phyloP scores from a whole-genome alignment of 2,113 vertebrate species.

The Oryzias melastigma region DNA sequence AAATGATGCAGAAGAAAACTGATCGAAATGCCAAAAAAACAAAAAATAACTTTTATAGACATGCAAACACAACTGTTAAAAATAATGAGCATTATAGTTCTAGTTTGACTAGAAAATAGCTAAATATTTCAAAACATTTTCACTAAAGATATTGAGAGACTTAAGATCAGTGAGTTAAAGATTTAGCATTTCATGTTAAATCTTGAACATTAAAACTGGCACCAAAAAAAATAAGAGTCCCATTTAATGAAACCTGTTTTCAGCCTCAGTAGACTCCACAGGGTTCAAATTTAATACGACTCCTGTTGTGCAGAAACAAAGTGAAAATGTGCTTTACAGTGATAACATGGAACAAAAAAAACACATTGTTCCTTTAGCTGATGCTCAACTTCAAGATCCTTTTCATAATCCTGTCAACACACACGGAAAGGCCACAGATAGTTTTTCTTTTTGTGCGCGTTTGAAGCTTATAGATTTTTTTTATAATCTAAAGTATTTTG shows the following conservation, averaged over 20 bases:
- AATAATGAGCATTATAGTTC: not conserved
- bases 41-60: too few species aligned
- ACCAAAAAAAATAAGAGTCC: not conserved
- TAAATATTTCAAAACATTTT: slow-evolving; percentile 11
- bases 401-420: not conserved
- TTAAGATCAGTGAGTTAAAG: slow-evolving; percentile 6
- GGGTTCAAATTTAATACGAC: slow-evolving; percentile 22
- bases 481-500: too few species aligned
- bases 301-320: slow-evolving; percentile 24
- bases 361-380: not conserved
- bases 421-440: not conserved
- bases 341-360: slow-evolving; percentile 8
- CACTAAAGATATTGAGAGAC: slow-evolving; percentile 14
- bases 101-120: not conserved
- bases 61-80: not conserved
- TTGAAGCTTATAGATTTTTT: too few species aligned
- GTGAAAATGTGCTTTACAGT: slow-evolving; percentile 33
- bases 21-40: too few species aligned
- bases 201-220: not conserved
- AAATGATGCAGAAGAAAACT: not conserved
- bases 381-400: too few species aligned
- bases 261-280: slow-evolving; percentile 2
- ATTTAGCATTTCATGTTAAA: slow-evolving; percentile 11
- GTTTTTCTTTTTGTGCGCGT: too few species aligned
- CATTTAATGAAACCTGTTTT: slow-evolving; percentile 4